Base-by-base conservation (phyloP, 1,140 invertebrate species). In the Drosophila busckii region DNA sequence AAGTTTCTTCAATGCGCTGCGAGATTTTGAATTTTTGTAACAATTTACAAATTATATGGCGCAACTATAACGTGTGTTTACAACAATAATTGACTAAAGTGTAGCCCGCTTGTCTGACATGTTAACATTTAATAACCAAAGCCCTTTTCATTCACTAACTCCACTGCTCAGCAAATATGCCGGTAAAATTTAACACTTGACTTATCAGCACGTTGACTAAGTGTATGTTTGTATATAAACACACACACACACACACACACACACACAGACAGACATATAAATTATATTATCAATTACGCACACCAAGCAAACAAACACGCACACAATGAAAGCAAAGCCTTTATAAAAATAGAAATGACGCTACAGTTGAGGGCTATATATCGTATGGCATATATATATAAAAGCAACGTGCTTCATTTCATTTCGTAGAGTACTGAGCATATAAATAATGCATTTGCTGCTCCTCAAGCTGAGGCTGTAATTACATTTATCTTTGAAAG, bases 281-380 rank as follows among this genome's bases (percentile, higher is more conserved):
- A 35, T 41, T 54, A 25, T 60, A 45, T 55, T 60, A 80, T 68
- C 64, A 80, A 35, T 52, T 37, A 62, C 26, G 40, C 49, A 70
- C 31, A 62, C 55, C 52, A 37, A 60, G 38, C 19, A 54, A 15
- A 54, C 28, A 35, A 10, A 44, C 7, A 63, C n/a, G 45, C 15
- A 40, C 28, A 53, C 29, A 23, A 38, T 29, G 32, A 54, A 48
- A 38, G 20, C 32, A 23, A 62, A 69, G 68, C 63, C 75, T 80
- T 68, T 46, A 60, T 73, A 53, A 61, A 80, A 80, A 80, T 80
- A 80, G 73, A 80, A 80, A 82, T 80, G 75, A 80, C 73, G 73
- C 42, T 73, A 73, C 48, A 29, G 34, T 42, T 41, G 37, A 62
- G 53, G 29, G 53, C 42, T 22, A 26, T 10, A 22, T 6, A 46